Evolutionary conservation across 2,888 invertebrate genomes (phyloP).

Genomic region (Lasioglossum marginatum): DNA sequence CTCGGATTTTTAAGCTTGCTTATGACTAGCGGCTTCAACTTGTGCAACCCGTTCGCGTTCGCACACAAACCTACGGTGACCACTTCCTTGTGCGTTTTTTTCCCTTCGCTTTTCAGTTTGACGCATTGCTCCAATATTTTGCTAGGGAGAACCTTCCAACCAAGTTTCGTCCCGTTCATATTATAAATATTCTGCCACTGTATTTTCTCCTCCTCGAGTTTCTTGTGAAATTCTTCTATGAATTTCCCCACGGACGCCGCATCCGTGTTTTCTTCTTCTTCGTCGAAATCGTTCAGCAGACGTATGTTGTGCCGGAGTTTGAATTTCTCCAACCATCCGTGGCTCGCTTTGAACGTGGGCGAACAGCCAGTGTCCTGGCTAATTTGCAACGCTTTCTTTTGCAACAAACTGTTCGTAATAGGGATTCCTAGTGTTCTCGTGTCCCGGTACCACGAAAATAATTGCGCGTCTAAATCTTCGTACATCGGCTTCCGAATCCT

Average conservation of each 20-base stretch:
- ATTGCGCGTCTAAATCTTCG: not conserved
- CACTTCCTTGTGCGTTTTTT: not conserved
- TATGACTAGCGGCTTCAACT: not conserved
- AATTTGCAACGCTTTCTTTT: not conserved
- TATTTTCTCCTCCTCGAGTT: not conserved
- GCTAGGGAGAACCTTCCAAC: not conserved
- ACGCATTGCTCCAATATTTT: not conserved
- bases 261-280: not conserved
- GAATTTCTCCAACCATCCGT: slow-evolving; percentile 2
- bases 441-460: not conserved
- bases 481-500: not conserved
- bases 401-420: not conserved
- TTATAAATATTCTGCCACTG: not conserved
- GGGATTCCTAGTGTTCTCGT: not conserved
- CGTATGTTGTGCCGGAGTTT: slow-evolving; percentile 4
- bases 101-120: not conserved
- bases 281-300: not conserved
- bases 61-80: not conserved
- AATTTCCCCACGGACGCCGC: not conserved
- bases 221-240: not conserved
- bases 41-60: not conserved
- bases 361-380: not conserved
- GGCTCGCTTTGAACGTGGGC: slow-evolving; percentile 5
- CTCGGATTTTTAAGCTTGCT: not conserved
- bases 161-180: not conserved